These are phyloP conservation scores for Tigriopus californicus DNA, from an alignment of 2,888 invertebrate genomes.

Conservation along the genomic window DNA sequence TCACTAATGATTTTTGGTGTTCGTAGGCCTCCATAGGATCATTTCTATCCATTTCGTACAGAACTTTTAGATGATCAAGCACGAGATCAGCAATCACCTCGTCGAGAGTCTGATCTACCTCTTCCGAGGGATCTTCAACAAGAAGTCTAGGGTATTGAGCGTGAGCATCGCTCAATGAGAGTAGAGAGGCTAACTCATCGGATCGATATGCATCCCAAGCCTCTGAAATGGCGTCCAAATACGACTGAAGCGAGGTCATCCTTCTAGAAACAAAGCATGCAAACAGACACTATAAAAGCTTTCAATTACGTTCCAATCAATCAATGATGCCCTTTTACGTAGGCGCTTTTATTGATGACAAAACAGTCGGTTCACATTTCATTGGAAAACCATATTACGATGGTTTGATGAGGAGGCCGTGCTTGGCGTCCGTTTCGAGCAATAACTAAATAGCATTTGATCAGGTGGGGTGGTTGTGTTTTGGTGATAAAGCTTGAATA, in stretches of 20 bases:
- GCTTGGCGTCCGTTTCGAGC: too few relatives aligned
- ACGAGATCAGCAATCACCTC: conserved; percentile 56
- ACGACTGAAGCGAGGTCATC: not conserved
- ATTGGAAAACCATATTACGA: too few relatives aligned
- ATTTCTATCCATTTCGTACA: conserved; percentile 20
- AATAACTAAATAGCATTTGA: too few relatives aligned
- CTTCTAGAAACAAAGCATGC: not conserved
- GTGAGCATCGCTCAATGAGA: conserved; percentile 41
- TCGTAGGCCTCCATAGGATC: conserved; percentile 6
- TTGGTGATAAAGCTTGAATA: too few relatives aligned
- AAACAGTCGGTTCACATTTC: not conserved
- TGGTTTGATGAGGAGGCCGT: too few relatives aligned
- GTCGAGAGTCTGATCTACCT: conserved; percentile 47
- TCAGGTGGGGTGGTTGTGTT: too few relatives aligned
- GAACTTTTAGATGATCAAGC: conserved; percentile 44
- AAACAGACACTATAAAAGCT: not conserved
- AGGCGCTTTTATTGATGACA: not conserved
- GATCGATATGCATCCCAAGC: conserved; percentile 8
- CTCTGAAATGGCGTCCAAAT: not conserved
- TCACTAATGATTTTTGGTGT: conserved; percentile 34
- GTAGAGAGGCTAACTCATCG: conserved; percentile 22
- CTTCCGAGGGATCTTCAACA: conserved; percentile 42
- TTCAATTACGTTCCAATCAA: not conserved
- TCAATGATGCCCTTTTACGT: not conserved
- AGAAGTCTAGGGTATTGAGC: conserved; percentile 46